Evolutionary conservation across 2,113 vertebrate species (phyloP).

Genomic region (Cricetomys ansorgei): DNA sequence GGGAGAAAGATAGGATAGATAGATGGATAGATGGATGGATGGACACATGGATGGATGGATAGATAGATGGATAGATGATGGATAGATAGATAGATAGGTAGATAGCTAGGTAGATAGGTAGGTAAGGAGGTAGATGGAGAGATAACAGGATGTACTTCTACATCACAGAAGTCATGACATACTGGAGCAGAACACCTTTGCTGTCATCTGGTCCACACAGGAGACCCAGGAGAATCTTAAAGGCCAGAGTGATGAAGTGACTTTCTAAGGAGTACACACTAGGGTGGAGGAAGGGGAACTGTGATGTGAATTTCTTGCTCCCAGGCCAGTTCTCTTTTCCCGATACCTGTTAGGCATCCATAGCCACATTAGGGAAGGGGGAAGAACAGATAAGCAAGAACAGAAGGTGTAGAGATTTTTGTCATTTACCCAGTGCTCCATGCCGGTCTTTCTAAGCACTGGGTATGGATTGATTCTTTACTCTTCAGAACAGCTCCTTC

Average conservation of each 20-base stretch:
- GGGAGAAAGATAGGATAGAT: too few relatives aligned
- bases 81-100: too few relatives aligned
- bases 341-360: background rate
- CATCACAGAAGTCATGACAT: rapidly evolving
- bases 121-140: too few relatives aligned
- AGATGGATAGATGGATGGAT: too few relatives aligned
- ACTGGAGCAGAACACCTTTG: background rate
- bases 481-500: background rate
- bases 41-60: too few relatives aligned
- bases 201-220: background rate
- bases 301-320: background rate
- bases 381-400: background rate
- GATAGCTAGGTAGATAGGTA: too few relatives aligned
- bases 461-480: background rate
- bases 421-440: background rate
- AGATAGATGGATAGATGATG: too few relatives aligned
- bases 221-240: background rate
- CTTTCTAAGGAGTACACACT: background rate
- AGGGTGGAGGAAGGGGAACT: background rate
- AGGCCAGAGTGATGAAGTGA: background rate
- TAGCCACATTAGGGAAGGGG: background rate
- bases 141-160: background rate
- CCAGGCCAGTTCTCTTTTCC: background rate
- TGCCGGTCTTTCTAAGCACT: background rate
- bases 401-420: background rate